These are phyloP conservation scores for Galago senegalensis DNA, from an alignment of 2,797 vertebrate species.

Conservation along the genomic window DNA sequence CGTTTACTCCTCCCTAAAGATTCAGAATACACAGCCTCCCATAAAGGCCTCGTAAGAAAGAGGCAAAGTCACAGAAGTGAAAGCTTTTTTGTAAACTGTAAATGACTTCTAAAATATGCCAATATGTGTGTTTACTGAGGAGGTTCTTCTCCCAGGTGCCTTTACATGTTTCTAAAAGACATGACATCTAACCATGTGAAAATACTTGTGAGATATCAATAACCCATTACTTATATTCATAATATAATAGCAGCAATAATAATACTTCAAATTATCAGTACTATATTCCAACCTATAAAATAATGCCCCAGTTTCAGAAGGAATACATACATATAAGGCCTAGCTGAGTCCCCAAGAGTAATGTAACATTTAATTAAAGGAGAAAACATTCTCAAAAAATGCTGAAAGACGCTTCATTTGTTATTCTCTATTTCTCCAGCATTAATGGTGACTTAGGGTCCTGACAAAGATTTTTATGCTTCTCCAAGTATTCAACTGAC, in stretches of 20 bases:
- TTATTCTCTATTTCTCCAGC: not conserved
- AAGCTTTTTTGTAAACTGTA: not conserved
- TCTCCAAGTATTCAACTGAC: not conserved
- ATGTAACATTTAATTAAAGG: not conserved
- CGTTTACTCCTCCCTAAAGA: slow-evolving; percentile 4
- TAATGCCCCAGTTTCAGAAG: slow-evolving; percentile 12
- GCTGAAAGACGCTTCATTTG: not conserved
- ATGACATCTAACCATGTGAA: not conserved
- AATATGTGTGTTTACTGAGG: not conserved
- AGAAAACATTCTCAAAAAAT: slow-evolving; percentile 44
- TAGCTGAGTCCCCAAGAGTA: not conserved
- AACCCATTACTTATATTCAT: not conserved
- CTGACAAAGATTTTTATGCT: slow-evolving; percentile 39
- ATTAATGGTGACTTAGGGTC: not conserved
- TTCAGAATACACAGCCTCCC: not conserved
- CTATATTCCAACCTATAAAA: not conserved
- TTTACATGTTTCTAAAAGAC: not conserved
- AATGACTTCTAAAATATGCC: not conserved
- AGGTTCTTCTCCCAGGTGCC: not conserved
- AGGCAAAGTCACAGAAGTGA: not conserved
- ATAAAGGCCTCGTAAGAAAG: not conserved
- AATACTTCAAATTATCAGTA: slow-evolving; percentile 10
- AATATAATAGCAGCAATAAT: not conserved
- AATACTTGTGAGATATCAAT: slow-evolving; percentile 29
- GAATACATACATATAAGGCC: not conserved